A percentile compares a stretch with the other conserved stretches of the same genome.
Conservation (phyloP, 2,888 invertebrate genomes). For the Dermolepida albohirtum region DNA sequence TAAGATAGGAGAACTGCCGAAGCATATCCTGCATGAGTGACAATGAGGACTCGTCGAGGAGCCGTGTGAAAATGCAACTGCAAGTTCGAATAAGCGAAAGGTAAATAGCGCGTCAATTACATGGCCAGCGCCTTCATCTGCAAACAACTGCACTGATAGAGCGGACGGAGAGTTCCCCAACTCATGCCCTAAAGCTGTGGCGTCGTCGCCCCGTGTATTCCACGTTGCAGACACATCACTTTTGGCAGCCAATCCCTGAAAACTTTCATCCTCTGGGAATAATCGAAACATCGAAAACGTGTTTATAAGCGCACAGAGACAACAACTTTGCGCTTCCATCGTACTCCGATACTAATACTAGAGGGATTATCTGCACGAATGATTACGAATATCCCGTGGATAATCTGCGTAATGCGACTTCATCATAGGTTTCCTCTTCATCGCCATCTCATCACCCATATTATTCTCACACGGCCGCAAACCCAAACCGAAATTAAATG, state of each 20-base stretch:
- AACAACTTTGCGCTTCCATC: constrained; percentile 18
- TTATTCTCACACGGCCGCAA: no score
- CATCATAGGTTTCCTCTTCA: constrained; percentile 3
- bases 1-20: no score
- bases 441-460: neutral
- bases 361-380: constrained; percentile 29
- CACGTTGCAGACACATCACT: constrained; percentile 3
- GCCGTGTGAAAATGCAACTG: constrained; percentile 61
- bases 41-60: constrained; percentile 45
- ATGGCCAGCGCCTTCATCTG: constrained; percentile 56
- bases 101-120: constrained; percentile 63
- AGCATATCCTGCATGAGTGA: constrained; percentile 8
- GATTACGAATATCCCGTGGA: constrained; percentile 21
- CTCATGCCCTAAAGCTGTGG: constrained; percentile 15
- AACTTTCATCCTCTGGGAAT: constrained; percentile 11
- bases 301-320: constrained; percentile 19
- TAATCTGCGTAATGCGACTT: constrained; percentile 6
- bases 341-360: constrained; percentile 3
- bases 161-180: constrained; percentile 10
- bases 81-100: constrained; percentile 59
- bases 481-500: no score
- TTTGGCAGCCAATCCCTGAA: neutral
- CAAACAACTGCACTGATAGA: constrained; percentile 44
- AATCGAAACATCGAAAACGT: constrained; percentile 20
- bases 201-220: constrained; percentile 11